A percentile compares a stretch with the other conserved stretches of the same genome.
Conservation (phyloP, 2,797 vertebrate species). For the Leuciscus waleckii region DNA sequence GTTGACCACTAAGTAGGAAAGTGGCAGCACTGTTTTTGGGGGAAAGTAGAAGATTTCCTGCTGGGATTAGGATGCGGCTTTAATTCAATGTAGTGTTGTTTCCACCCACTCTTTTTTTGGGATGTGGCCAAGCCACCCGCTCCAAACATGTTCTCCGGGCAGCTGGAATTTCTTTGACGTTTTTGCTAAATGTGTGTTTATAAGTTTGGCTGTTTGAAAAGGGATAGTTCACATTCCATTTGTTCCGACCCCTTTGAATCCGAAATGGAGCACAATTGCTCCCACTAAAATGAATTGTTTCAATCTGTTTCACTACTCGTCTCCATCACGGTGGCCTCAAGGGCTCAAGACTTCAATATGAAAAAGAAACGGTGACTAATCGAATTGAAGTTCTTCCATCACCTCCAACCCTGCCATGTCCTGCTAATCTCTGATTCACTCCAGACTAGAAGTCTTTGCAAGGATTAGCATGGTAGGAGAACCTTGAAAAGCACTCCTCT, state of each 20-base stretch:
- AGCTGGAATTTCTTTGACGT: slow-evolving; percentile 51
- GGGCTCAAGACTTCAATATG: slow-evolving; percentile 14
- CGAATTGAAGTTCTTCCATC: slow-evolving; percentile 22
- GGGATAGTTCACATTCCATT: slow-evolving; percentile 67
- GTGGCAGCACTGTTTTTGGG: slow-evolving; percentile 52
- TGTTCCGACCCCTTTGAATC: slow-evolving; percentile 50
- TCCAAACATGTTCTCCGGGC: slow-evolving; percentile 34
- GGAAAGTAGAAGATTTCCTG: slow-evolving; percentile 59
- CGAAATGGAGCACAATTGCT: slow-evolving; percentile 47
- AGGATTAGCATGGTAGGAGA: slow-evolving; percentile 2
- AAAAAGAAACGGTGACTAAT: background rate
- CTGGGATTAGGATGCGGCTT: slow-evolving; percentile 56
- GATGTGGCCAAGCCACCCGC: slow-evolving; percentile 26
- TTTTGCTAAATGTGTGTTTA: slow-evolving; percentile 67
- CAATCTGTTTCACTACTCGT: slow-evolving; percentile 42
- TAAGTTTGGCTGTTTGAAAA: slow-evolving; percentile 48
- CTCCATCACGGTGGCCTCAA: slow-evolving; percentile 35
- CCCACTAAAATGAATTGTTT: slow-evolving; percentile 41
- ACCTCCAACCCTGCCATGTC: slow-evolving; percentile 13
- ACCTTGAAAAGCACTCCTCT: background rate
- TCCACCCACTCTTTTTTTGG: slow-evolving; percentile 35
- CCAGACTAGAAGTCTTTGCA: slow-evolving; percentile 16
- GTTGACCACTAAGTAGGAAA: slow-evolving; percentile 59
- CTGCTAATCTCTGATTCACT: slow-evolving; percentile 17
- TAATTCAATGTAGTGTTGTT: slow-evolving; percentile 62